Percentiles rank a stretch among this genome's conserved stretches.
These are phyloP conservation scores for Panonychus citri DNA, from an alignment of 1,140 invertebrate genomes.

Conservation along the genomic window DNA sequence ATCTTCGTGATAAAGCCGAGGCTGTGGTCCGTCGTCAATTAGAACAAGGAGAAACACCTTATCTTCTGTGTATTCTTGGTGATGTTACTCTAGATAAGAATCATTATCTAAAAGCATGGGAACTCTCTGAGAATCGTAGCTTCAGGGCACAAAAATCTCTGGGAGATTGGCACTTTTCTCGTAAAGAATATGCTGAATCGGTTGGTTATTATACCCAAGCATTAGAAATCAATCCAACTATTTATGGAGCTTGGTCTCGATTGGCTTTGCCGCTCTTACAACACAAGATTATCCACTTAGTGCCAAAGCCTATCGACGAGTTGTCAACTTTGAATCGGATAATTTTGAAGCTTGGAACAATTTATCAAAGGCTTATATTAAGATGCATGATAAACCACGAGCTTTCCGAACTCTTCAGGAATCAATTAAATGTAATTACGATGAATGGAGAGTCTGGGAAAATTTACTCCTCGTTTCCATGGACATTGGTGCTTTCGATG, in stretches of 20 bases:
- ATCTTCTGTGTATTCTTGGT: slow-evolving; percentile 65
- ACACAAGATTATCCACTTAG: slow-evolving; percentile 56
- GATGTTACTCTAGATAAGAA: slow-evolving; percentile 42
- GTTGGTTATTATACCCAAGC: slow-evolving; percentile 54
- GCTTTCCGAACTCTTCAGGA: slow-evolving; percentile 63
- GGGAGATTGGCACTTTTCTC: slow-evolving; percentile 47
- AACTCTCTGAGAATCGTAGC: slow-evolving; percentile 51
- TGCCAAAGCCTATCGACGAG: slow-evolving; percentile 56
- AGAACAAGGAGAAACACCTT: slow-evolving; percentile 49
- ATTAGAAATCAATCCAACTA: slow-evolving; percentile 55
- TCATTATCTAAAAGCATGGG: slow-evolving; percentile 72
- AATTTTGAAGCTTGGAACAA: slow-evolving; percentile 96
- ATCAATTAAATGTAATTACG: slow-evolving; percentile 72
- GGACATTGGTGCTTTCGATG: slow-evolving; percentile 31
- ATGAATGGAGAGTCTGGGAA: slow-evolving; percentile 92
- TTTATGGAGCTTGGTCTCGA: slow-evolving; percentile 51
- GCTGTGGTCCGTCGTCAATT: slow-evolving; percentile 63
- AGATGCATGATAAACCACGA: slow-evolving; percentile 54
- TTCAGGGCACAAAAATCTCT: slow-evolving; percentile 55
- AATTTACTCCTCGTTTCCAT: slow-evolving; percentile 64
- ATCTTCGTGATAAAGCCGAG: slow-evolving; percentile 37
- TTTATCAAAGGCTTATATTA: slow-evolving; percentile 71
- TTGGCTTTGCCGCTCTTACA: slow-evolving; percentile 54
- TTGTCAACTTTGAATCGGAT: slow-evolving; percentile 59
- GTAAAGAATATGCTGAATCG: slow-evolving; percentile 45